phyloP scores from a whole-genome alignment of 2,888 invertebrate genomes.

The Caenorhabditis auriculariae region DNA sequence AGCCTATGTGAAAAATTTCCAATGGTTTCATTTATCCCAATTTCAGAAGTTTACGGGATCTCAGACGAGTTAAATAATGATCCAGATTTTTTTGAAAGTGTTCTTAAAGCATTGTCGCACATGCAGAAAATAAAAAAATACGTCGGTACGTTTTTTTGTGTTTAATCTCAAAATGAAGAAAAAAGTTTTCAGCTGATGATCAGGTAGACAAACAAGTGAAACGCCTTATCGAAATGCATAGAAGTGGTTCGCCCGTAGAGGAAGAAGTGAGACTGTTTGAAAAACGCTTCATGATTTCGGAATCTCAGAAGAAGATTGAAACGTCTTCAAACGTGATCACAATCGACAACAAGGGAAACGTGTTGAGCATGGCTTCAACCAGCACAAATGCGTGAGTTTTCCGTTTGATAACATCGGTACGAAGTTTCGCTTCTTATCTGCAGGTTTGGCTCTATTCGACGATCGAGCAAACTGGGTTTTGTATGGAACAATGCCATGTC shows the following conservation, averaged over 20 bases:
- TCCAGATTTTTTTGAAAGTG: too few relatives aligned
- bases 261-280: not conserved
- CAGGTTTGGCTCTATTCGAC: conserved; percentile 37
- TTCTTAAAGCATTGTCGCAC: too few relatives aligned
- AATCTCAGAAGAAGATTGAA: conserved; percentile 14
- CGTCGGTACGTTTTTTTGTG: conserved; percentile 6
- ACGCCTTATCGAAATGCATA: conserved; percentile 6
- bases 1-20: too few relatives aligned
- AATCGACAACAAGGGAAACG: conserved; percentile 27
- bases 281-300: not conserved
- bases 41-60: too few relatives aligned
- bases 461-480: conserved; percentile 29
- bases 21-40: too few relatives aligned
- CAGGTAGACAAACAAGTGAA: conserved; percentile 11
- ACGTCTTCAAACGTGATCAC: conserved; percentile 20
- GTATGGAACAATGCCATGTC: conserved; percentile 45
- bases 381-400: conserved; percentile 26
- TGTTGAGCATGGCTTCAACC: conserved; percentile 26
- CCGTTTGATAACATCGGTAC: not conserved
- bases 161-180: not conserved
- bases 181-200: conserved; percentile 9
- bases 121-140: conserved; percentile 18
- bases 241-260: not conserved
- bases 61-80: too few relatives aligned
- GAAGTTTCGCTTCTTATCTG: not conserved